These are phyloP conservation scores for Stenoptilia bipunctidactyla DNA, from an alignment of 2,888 invertebrate genomes.

Conservation along the genomic window DNA sequence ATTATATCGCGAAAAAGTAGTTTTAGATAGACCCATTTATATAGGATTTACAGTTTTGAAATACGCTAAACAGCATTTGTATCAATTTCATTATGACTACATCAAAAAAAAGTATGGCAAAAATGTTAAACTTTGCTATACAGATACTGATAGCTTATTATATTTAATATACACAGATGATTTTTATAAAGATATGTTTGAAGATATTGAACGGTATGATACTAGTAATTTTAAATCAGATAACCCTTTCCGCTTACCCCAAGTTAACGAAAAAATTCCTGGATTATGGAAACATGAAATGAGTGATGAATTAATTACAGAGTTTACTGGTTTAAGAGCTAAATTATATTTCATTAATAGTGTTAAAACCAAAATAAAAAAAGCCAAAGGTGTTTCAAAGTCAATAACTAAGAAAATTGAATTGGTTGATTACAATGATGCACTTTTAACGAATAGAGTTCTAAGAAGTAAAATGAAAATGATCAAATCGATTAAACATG, in stretches of 20 bases:
- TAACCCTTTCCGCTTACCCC: conserved; percentile 7
- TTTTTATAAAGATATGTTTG: conserved; percentile 8
- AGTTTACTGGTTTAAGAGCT: conserved; percentile 12
- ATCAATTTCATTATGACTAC: conserved; percentile 11
- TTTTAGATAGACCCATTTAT: conserved; percentile 8
- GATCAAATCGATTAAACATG: conserved; percentile 6
- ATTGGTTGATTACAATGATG: no score
- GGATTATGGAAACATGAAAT: conserved; percentile 13
- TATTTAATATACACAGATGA: conserved; percentile 8
- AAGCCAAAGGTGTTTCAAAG: conserved; percentile 8
- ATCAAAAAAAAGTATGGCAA: conserved; percentile 4
- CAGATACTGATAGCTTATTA: conserved; percentile 10
- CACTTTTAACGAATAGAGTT: no score
- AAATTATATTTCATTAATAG: conserved; percentile 11
- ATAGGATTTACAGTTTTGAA: conserved; percentile 8
- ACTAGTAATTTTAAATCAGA: conserved; percentile 10
- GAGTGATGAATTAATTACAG: conserved; percentile 10
- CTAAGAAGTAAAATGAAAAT: conserved; percentile 5
- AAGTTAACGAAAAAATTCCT: conserved; percentile 9
- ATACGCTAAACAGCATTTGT: conserved; percentile 8
- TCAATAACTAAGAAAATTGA: conserved; percentile 3
- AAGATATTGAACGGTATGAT: conserved; percentile 10
- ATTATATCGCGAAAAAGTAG: conserved; percentile 5
- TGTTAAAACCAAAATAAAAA: not conserved
- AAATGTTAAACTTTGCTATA: conserved; percentile 6